Base-by-base conservation (phyloP, 2,888 invertebrate genomes). In the Sympetrum striolatum region DNA sequence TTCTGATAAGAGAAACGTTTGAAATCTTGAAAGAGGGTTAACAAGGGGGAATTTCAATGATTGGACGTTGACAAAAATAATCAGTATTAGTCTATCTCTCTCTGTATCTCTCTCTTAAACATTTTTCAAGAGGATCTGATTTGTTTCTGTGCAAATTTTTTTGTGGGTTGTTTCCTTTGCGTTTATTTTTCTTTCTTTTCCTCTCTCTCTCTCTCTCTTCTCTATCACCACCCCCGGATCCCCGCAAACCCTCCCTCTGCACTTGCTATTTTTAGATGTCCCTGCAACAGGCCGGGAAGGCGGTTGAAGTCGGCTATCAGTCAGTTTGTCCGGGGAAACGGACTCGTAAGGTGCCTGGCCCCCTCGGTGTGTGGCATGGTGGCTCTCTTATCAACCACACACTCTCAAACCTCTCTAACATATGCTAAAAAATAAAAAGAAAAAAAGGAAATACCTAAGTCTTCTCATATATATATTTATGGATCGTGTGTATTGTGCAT, bases 201-300 rank as follows among this genome's bases (percentile, higher is more conserved):
- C 91, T 92, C 91, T 91, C 90, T 92, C 91, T 92, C 91, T 92
- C 91, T 92, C 73, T 92, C 90, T 91, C 92, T 91, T 93, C 93
- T 92, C 93, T 93, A 93, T 93, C 91, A 25, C 53, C n/a, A n/a
- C 44, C 53, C 48, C 48, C 14, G 5, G 1, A 44, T 53, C 81
- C 58, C 39, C 60, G 37, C 10, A 35, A 58, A 35, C 35, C 82
- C 82, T 14, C 10, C 35, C 82, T n/a, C 8, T 64, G 86, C 86
- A 82, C 82, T 82, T 82, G 86, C 86, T 86, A 86, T 60, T 64
- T 64, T 37, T 86, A 86, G 86, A 86, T 86, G 86, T 86, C 86
- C 58, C 86, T 86, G 64, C 86, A 86, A 86, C 86, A 86, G 64
- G 86, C 86, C 60, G 86, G 86, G 86, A 86, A 86, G 86, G 86